Percentiles rank a stretch among this genome's conserved stretches.
Evolutionary conservation across 2,113 vertebrate genomes (phyloP).

Genomic region (Eudorcas thomsonii): DNA sequence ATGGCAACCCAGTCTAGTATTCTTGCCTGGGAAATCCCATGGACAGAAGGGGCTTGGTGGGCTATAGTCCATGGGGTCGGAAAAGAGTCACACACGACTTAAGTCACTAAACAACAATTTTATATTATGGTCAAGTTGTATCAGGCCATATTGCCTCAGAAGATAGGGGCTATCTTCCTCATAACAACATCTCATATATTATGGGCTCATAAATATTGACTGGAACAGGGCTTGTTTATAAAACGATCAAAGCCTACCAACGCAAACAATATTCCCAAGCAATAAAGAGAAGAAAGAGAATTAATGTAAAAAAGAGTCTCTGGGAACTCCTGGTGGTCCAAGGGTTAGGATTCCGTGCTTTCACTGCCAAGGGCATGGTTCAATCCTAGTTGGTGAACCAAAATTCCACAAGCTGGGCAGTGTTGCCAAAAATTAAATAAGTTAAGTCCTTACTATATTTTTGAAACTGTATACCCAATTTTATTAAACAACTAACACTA

Average conservation of each 20-base stretch:
- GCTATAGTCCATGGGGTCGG: neutral
- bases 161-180: neutral
- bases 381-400: neutral
- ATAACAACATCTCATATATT: neutral
- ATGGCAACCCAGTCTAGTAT: neutral
- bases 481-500: neutral
- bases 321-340: neutral
- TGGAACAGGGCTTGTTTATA: neutral
- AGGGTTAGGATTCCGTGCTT: neutral
- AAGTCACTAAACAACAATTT: neutral
- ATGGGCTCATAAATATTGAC: neutral
- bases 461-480: neutral
- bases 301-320: neutral
- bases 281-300: neutral
- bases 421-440: neutral
- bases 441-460: neutral
- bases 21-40: neutral
- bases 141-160: neutral
- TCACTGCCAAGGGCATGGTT: neutral
- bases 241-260: neutral
- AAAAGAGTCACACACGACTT: neutral
- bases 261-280: neutral
- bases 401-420: neutral
- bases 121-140: neutral
- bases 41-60: neutral